A percentile compares a stretch with the other conserved stretches of the same genome.
Evolutionary conservation across 2,797 vertebrate genomes (phyloP).

Genomic region (Platalea minor): DNA sequence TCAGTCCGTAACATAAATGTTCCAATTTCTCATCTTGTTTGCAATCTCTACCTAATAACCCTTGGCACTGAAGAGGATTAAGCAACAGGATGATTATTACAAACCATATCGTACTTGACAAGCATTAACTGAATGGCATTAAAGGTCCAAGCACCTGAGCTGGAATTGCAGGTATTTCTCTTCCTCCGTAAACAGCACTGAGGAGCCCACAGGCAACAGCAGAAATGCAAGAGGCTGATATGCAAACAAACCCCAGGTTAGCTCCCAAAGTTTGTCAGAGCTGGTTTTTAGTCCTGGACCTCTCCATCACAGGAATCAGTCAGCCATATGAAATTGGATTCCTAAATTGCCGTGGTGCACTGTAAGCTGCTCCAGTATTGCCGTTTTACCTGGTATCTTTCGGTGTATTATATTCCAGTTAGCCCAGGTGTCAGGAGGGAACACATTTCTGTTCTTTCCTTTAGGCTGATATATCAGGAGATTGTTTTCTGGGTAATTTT

Average conservation of each 20-base stretch:
- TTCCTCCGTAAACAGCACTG: not conserved
- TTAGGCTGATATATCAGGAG: not conserved
- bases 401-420: not conserved
- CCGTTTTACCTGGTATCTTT: not conserved
- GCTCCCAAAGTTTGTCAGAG: not conserved
- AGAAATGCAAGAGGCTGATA: not conserved
- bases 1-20: not conserved
- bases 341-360: not conserved
- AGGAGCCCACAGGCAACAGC: not conserved
- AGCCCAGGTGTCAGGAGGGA: not conserved
- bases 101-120: not conserved
- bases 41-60: not conserved
- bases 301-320: not conserved
- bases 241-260: not conserved
- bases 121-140: not conserved
- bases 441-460: not conserved
- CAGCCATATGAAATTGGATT: not conserved
- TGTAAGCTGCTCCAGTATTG: not conserved
- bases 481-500: not conserved
- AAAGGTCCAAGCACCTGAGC: not conserved
- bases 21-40: not conserved
- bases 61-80: slow-evolving; percentile 12
- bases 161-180: not conserved
- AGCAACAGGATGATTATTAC: slow-evolving; percentile 2
- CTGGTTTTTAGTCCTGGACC: not conserved